These are phyloP conservation scores for Limnothrissa miodon DNA, from an alignment of 2,113 vertebrate genomes.

Conservation along the genomic window DNA sequence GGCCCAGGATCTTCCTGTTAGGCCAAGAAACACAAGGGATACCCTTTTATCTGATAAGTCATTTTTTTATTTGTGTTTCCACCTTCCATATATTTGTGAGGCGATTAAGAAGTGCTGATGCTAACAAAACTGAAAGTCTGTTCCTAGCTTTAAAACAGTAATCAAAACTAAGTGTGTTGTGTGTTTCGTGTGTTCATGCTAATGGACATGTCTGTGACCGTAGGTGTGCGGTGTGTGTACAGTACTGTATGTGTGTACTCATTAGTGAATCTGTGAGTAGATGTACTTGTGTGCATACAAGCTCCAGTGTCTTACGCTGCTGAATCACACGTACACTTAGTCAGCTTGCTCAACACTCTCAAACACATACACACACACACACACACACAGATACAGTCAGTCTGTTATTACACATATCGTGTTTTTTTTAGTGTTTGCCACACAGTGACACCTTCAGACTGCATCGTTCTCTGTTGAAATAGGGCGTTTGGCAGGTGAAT, in stretches of 20 bases:
- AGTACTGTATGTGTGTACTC: not conserved
- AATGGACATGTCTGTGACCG: not conserved
- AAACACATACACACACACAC: not conserved
- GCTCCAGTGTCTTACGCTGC: not conserved
- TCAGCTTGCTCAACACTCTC: not conserved
- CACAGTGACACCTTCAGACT: not conserved
- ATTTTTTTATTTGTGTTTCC: no score
- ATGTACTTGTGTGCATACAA: not conserved
- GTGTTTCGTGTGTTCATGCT: not conserved
- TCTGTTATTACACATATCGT: not conserved
- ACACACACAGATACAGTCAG: not conserved
- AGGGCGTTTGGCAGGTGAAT: not conserved
- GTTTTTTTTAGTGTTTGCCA: not conserved
- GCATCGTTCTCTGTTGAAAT: not conserved
- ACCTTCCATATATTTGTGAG: no score
- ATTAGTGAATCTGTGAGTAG: not conserved
- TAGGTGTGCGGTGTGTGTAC: not conserved
- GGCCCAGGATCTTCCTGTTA: no score
- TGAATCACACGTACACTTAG: slow-evolving; percentile 16
- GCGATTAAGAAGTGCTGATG: no score
- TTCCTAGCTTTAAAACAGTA: no score
- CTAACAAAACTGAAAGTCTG: no score
- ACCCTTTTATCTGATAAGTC: no score
- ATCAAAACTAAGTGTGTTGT: no score
- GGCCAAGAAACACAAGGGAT: no score